Conservation (phyloP, 2,888 invertebrate genomes). For the Volucella bombylans region DNA sequence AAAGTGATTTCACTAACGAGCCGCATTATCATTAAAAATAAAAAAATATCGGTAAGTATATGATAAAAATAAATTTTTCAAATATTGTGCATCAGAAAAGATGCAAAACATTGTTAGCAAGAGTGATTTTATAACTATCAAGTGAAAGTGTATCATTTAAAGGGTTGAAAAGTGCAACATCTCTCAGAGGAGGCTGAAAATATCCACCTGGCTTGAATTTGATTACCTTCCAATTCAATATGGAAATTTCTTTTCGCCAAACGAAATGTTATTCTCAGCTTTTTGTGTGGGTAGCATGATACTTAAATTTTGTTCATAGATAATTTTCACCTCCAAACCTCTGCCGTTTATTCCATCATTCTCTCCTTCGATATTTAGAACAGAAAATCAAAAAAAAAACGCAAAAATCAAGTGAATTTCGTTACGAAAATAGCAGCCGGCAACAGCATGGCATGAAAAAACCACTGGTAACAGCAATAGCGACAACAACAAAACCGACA, state of each 20-base stretch:
- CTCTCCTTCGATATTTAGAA: constrained; percentile 26
- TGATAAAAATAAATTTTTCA: neutral
- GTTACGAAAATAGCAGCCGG: constrained; percentile 62
- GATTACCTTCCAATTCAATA: constrained; percentile 11
- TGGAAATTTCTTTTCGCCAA: constrained; percentile 19
- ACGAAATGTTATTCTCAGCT: constrained; percentile 44
- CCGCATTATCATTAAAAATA: constrained; percentile 50
- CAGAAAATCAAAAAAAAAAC: constrained; percentile 17
- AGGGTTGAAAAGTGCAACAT: neutral
- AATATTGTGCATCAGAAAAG: too few relatives aligned
- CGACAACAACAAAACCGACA: neutral
- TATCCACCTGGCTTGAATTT: neutral
- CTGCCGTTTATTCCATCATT: constrained; percentile 27
- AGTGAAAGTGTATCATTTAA: constrained; percentile 1
- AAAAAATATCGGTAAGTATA: constrained; percentile 42
- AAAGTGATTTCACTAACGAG: constrained; percentile 57
- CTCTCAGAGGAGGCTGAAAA: neutral
- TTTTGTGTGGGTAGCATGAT: constrained; percentile 54
- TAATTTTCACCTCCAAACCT: constrained; percentile 65
- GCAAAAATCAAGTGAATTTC: constrained; percentile 12
- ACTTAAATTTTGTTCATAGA: constrained; percentile 34
- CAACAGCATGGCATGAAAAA: constrained; percentile 1
- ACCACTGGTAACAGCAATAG: neutral
- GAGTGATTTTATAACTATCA: neutral
- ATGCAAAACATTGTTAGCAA: too few relatives aligned